Base-by-base conservation (phyloP, 2,888 invertebrate species). In the Congeria kusceri region DNA sequence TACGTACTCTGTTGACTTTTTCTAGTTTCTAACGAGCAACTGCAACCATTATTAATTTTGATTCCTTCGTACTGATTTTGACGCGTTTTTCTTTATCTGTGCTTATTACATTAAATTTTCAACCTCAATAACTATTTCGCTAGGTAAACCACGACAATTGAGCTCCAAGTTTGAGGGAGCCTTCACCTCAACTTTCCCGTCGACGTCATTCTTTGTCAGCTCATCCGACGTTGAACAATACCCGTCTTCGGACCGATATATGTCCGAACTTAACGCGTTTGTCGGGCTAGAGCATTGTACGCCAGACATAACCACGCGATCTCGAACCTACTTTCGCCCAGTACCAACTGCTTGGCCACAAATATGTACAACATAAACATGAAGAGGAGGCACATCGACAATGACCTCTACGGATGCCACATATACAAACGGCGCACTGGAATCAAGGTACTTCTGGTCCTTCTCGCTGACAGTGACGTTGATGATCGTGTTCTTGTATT, bases 401-500 rank as follows among this genome's bases (percentile, higher is more conserved):
- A 32, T 4, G n/a, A 28, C 29, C n/a, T 23, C 56, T n/a, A 61
- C 49, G 13, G 39, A 27, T 18, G 32, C 23, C 9, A 57, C 39
- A 39, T 70, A 75, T 9, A 27, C 29, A 4, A 74, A 56, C n/a
- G 78, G 74, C 47, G 27, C 44, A 13, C 70, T 28, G 5, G 79
- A 62, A 1, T 27, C n/a, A 20, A 65, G 39, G 18, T 47, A 74
- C 1, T 46, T 15, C 39, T 61, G 39, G 23, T 69, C 79, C 32
- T 70, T 74, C 63, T 79, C 79, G 46, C 79, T 74, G 3, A 67
- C 27, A 20, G 79, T 79, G 7, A 58, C 49, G 25, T 28, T 62
- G 11, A 79, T 44, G 13, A 47, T 47, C 13, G 9, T 27, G 11
- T 61, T 61, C 27, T 58, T 67, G 44, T 66, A 74, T 13, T 13